These are phyloP conservation scores for Rhynchonycteris naso DNA, from an alignment of 2,797 vertebrate genomes.

Conservation along the genomic window DNA sequence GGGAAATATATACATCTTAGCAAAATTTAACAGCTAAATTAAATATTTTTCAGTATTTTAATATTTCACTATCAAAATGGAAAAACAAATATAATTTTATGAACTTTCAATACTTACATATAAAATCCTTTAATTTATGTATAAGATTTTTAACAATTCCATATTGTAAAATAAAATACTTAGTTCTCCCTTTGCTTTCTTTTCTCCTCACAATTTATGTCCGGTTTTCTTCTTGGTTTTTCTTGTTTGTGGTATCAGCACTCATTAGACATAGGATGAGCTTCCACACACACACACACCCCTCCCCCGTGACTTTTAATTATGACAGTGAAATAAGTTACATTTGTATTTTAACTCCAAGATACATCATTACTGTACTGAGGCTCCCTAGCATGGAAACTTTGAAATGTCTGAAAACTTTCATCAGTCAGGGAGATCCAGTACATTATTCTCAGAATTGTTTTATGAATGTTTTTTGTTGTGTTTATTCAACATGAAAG, in stretches of 20 bases:
- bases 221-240: not conserved
- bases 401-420: constrained; percentile 34
- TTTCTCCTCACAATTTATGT: not conserved
- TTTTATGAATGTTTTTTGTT: not conserved
- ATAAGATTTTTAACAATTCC: not conserved
- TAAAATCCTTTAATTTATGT: not conserved
- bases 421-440: not conserved
- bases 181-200: not conserved
- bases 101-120: not conserved
- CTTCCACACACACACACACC: fast-evolving
- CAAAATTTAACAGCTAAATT: constrained; percentile 39
- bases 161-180: not conserved
- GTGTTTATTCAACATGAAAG: not conserved
- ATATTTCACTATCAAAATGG: not conserved
- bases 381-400: not conserved
- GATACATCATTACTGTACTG: not conserved
- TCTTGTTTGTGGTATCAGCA: not conserved
- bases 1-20: not conserved
- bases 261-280: not conserved
- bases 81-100: not conserved
- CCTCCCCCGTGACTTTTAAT: not conserved
- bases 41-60: constrained; percentile 39
- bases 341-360: constrained; percentile 2
- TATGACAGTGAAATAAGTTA: not conserved
- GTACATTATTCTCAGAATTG: not conserved